A percentile compares a stretch with the other conserved stretches of the same genome.
Evolutionary conservation across 2,888 invertebrate genomes (phyloP).

Genomic region (Oscheius sp.): DNA sequence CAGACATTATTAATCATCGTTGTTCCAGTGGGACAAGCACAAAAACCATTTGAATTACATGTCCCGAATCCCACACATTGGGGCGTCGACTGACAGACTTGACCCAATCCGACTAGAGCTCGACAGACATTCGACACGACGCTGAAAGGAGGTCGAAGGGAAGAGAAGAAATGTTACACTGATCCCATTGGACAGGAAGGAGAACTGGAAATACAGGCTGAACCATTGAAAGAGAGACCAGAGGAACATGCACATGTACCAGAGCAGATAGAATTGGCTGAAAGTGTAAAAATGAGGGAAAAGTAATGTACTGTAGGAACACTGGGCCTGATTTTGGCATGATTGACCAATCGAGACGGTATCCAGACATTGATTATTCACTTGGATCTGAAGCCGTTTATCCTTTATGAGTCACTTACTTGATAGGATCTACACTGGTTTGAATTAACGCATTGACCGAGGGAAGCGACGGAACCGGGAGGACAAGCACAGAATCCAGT

Average conservation of each 20-base stretch:
- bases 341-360: constrained; percentile 7
- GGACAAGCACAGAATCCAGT: constrained; percentile 3
- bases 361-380: constrained; percentile 2
- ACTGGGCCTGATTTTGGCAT: constrained; percentile 2
- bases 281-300: too few relatives aligned
- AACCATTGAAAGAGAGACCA: constrained; percentile 11
- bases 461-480: neutral
- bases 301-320: neutral
- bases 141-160: constrained; percentile 1
- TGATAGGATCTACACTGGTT: constrained; percentile 20
- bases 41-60: neutral
- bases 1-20: constrained; percentile 1
- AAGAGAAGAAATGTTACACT: neutral
- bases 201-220: neutral
- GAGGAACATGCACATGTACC: constrained; percentile 5
- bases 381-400: neutral
- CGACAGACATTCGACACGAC: constrained; percentile 13
- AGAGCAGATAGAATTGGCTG: constrained; percentile 11
- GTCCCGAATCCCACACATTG: constrained; percentile 22
- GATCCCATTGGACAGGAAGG: neutral
- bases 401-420: too few relatives aligned
- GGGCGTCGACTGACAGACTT: constrained; percentile 15
- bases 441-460: neutral
- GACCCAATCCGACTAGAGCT: constrained; percentile 3
- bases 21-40: constrained; percentile 6